Percentiles rank a stretch among this genome's conserved stretches.
phyloP scores from a whole-genome alignment of 2,113 vertebrate genomes.

The Daboia siamensis region DNA sequence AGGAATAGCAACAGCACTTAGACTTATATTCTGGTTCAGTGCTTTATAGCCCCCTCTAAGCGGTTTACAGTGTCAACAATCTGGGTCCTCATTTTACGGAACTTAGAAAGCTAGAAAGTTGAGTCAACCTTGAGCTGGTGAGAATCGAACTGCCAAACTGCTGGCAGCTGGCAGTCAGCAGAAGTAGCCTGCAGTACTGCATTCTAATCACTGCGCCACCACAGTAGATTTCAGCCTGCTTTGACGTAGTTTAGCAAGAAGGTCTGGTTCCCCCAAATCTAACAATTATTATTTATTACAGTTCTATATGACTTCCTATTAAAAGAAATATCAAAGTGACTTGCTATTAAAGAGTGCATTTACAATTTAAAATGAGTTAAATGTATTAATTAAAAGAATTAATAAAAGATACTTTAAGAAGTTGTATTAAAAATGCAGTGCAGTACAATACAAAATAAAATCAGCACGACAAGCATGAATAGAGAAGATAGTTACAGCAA shows the following conservation, averaged over 20 bases:
- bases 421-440: not conserved
- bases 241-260: not conserved
- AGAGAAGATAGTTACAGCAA: not conserved
- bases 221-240: not conserved
- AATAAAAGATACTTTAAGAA: not conserved
- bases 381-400: not conserved
- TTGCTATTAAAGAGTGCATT: not conserved
- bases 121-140: no score
- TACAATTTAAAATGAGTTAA: not conserved
- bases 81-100: no score
- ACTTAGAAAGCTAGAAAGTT: no score
- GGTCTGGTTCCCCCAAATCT: not conserved
- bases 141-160: no score
- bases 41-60: no score
- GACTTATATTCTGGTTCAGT: no score
- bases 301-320: not conserved
- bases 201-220: no score
- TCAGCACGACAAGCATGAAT: not conserved
- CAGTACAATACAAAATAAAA: not conserved
- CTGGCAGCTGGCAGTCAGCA: no score
- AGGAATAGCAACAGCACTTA: no score
- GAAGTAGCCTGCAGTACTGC: no score
- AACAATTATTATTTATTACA: not conserved
- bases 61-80: no score
- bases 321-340: not conserved